Evolutionary conservation across 2,888 invertebrate species (phyloP).

Genomic region (Aporophyla lueneburgensis): DNA sequence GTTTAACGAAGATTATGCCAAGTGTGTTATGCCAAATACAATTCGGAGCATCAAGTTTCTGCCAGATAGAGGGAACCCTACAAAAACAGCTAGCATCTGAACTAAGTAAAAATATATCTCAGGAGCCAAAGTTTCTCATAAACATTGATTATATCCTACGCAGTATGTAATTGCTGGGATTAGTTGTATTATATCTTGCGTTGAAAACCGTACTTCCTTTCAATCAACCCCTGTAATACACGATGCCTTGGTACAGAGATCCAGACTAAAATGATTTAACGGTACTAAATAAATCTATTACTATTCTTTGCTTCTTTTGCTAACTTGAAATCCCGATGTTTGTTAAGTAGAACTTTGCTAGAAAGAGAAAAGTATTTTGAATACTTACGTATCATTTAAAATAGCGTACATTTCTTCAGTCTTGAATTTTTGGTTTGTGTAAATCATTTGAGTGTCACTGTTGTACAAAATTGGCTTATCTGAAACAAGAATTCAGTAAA

Average conservation of each 20-base stretch:
- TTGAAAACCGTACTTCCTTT: neutral
- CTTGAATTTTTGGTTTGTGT: slow-evolving; percentile 73
- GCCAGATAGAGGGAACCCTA: no score
- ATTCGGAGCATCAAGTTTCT: no score
- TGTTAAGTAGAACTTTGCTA: neutral
- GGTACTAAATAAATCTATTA: neutral
- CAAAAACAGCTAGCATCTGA: no score
- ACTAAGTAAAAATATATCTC: no score
- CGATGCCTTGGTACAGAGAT: neutral
- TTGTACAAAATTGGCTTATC: slow-evolving; percentile 84
- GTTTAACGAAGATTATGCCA: no score
- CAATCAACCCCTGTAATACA: neutral
- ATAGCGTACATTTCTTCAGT: slow-evolving; percentile 85
- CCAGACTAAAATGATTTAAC: neutral
- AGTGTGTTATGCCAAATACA: no score
- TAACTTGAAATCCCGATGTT: neutral
- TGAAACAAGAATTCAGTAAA: slow-evolving; percentile 66
- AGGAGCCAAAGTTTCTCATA: no score
- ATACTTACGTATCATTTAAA: slow-evolving; percentile 84
- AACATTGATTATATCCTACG: no score
- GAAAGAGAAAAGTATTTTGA: neutral
- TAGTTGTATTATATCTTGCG: no score
- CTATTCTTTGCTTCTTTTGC: neutral
- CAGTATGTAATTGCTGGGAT: no score
- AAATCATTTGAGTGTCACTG: slow-evolving; percentile 73